Percentiles rank a stretch among this genome's conserved stretches.
These are phyloP conservation scores for Gobio gobio DNA, from an alignment of 2,113 vertebrate genomes.

Conservation along the genomic window DNA sequence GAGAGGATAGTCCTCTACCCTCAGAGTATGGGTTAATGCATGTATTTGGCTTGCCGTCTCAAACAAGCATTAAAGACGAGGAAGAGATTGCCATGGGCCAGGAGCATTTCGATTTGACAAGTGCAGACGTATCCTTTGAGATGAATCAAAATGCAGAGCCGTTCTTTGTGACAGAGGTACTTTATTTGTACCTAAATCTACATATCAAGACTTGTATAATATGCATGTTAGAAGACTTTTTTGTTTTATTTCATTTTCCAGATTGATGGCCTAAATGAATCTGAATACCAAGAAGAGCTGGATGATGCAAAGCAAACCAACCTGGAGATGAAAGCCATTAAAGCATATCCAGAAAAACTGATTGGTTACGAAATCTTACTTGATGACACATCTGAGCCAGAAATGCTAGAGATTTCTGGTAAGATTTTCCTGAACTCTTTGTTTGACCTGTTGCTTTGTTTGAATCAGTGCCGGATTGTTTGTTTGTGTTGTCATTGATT, in stretches of 20 bases:
- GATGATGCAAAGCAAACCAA: slow-evolving; percentile 37
- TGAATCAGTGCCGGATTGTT: neutral
- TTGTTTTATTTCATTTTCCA: slow-evolving; percentile 27
- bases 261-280: slow-evolving; percentile 58
- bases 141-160: slow-evolving; percentile 57
- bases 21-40: slow-evolving; percentile 48
- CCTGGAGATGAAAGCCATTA: slow-evolving; percentile 44
- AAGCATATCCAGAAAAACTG: slow-evolving; percentile 61
- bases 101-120: neutral
- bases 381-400: slow-evolving; percentile 63
- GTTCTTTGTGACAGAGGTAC: slow-evolving; percentile 87
- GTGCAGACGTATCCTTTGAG: slow-evolving; percentile 23
- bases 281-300: slow-evolving; percentile 32
- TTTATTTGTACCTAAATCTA: slow-evolving; percentile 10
- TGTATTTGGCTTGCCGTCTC: slow-evolving; percentile 51
- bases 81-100: neutral
- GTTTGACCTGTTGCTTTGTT: neutral
- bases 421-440: slow-evolving; percentile 39
- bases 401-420: slow-evolving; percentile 75
- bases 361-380: slow-evolving; percentile 71
- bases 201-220: neutral
- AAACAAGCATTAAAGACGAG: slow-evolving; percentile 44
- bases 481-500: slow-evolving; percentile 26
- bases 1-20: neutral
- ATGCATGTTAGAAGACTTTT: slow-evolving; percentile 4